These are phyloP conservation scores for Apamea crenata DNA, from an alignment of 2,888 invertebrate genomes.

Conservation along the genomic window DNA sequence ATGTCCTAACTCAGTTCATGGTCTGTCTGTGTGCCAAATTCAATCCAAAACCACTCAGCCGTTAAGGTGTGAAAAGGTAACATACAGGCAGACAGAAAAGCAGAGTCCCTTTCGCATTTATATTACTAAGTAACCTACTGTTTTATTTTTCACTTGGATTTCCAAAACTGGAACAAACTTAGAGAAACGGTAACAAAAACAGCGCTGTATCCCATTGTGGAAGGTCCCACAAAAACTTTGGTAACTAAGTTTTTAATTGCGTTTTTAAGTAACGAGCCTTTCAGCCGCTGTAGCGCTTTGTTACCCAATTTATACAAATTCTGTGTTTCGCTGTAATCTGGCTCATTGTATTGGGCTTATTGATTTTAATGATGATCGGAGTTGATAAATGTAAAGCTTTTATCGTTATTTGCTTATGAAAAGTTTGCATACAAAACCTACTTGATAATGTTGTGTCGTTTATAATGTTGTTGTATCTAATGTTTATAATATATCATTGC, in stretches of 20 bases:
- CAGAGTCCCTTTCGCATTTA: neutral
- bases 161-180: conserved; percentile 44
- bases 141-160: conserved; percentile 13
- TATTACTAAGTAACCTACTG: neutral
- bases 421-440: no score
- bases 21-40: neutral
- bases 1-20: neutral
- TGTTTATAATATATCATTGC: no score
- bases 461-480: no score
- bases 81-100: neutral
- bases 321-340: conserved; percentile 35
- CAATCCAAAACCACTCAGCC: neutral
- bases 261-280: conserved; percentile 65
- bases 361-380: conserved; percentile 25
- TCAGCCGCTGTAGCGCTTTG: conserved; percentile 50
- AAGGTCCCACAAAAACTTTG: conserved; percentile 49
- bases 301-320: conserved; percentile 54
- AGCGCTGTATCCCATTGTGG: conserved; percentile 45
- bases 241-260: conserved; percentile 68
- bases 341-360: conserved; percentile 14
- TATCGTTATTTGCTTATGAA: neutral
- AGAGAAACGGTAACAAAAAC: conserved; percentile 48
- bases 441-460: no score
- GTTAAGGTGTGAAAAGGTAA: neutral
- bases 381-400: neutral